These are phyloP conservation scores for Origma solitaria DNA, from an alignment of 2,113 vertebrate genomes.

Conservation along the genomic window DNA sequence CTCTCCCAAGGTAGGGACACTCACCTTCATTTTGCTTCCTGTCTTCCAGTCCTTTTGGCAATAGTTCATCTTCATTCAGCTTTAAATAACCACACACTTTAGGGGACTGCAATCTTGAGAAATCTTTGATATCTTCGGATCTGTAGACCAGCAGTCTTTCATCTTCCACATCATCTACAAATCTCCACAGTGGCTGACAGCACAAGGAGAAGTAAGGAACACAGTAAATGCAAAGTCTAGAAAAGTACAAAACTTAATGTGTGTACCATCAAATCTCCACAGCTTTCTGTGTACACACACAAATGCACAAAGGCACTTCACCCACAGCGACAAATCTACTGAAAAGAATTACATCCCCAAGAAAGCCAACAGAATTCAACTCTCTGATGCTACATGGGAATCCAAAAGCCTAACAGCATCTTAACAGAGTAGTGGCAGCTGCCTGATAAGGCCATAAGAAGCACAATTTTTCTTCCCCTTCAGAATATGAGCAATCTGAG, in stretches of 20 bases:
- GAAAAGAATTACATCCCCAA: neutral
- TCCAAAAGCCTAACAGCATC: neutral
- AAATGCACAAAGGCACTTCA: neutral
- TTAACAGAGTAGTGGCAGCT: neutral
- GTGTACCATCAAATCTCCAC: neutral
- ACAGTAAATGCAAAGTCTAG: neutral
- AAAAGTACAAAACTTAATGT: neutral
- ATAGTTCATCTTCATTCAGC: slow-evolving; percentile 67
- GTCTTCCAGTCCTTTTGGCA: slow-evolving; percentile 70
- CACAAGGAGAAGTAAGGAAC: neutral
- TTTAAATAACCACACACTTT: slow-evolving; percentile 93
- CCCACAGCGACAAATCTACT: neutral
- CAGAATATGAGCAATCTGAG: neutral
- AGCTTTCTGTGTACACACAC: neutral
- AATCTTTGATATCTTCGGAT: slow-evolving; percentile 91
- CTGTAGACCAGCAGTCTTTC: slow-evolving; percentile 89
- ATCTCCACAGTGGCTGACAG: slow-evolving; percentile 89
- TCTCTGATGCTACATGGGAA: neutral
- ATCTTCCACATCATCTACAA: slow-evolving; percentile 77
- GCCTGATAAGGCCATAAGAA: neutral
- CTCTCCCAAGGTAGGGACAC: neutral
- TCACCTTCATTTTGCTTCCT: slow-evolving; percentile 50
- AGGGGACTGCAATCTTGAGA: slow-evolving; percentile 87
- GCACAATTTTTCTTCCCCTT: neutral
- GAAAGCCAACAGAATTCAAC: neutral